Evolutionary conservation across 2,888 invertebrate genomes (phyloP), one percentile per base, ranked within the genome.

Genomic region (Tetragnatha montana): DNA sequence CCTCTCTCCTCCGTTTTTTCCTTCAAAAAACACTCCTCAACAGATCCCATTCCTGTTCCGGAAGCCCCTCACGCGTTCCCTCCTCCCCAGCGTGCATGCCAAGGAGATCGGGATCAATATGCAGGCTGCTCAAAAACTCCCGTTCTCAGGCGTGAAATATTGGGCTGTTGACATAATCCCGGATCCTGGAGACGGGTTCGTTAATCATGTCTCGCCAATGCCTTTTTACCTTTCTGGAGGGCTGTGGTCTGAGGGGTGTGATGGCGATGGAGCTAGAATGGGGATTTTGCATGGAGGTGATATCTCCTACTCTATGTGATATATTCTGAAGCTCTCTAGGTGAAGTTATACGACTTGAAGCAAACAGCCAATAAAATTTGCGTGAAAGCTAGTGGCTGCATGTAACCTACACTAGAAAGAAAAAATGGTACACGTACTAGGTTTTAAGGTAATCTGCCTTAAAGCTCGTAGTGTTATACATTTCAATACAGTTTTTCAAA

Each of bases 141-240:
- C 81, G 81, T 81, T 81, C 17, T 47, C 50, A 12, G 49, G 51
- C 81, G 60, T 82, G 70, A 82, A 82, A 82, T 82, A 82, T 82
- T 10, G 73, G 60, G 73, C 51, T 82, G 81, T 82, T 82, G 81
- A 82, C 81, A 82, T 82, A 82, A 82, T 82, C 74, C 81, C 51
- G 22, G 35, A 14, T n/a, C 47, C 73, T 8, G 22, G 51, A 82
- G 17, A 82, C 73, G 73, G 81, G 81, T 22, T 51, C 73, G 73
- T 82, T 82, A 73, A 74, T 82, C 81, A 82, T 50, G 51, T 19
- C 76, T 50, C n/a, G 6, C 76, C 50, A 10, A 60, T 60, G 60
- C 12, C 14, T 60, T 60, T 60, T 60, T 17, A 17, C 12, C 60
- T 60, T 60, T 60, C 17, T 60, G 4, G 17, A 12, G 14, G 60